Evolutionary conservation across 2,113 vertebrate species (phyloP).

Genomic region (Platysternon megacephalum): DNA sequence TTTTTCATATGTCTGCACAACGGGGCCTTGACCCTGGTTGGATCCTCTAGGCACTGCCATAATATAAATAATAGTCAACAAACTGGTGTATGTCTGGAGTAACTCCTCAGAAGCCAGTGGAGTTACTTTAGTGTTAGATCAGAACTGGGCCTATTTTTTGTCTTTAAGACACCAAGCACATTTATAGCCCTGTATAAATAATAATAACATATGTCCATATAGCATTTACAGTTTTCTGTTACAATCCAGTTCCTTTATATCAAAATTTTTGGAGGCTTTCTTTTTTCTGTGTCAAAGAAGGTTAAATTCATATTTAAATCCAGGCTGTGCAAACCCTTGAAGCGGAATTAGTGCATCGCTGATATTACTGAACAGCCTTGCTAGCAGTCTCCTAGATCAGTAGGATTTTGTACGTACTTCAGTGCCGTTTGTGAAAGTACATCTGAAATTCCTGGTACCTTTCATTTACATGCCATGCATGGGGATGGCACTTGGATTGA

Average conservation of each 20-base stretch:
- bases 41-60: conserved; percentile 17
- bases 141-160: conserved; percentile 36
- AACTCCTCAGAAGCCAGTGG: not conserved
- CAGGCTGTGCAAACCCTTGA: not conserved
- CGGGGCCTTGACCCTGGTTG: not conserved
- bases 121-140: conserved; percentile 7
- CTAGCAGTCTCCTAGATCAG: not conserved
- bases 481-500: conserved; percentile 50
- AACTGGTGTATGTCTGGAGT: not conserved
- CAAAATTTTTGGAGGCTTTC: not conserved
- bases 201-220: not conserved
- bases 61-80: conserved; percentile 48
- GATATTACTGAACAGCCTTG: not conserved
- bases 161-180: not conserved
- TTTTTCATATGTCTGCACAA: conserved; percentile 44
- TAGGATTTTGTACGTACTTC: not conserved
- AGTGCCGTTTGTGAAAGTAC: conserved; percentile 42
- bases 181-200: not conserved
- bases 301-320: not conserved
- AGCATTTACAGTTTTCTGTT: not conserved
- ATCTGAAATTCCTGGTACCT: conserved; percentile 15
- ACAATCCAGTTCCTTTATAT: not conserved
- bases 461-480: not conserved
- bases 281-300: not conserved
- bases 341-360: not conserved